A percentile compares a stretch with the other conserved stretches of the same genome.
Evolutionary conservation across 2,888 invertebrate genomes (phyloP).

Genomic region (Epirrhoe tristata): DNA sequence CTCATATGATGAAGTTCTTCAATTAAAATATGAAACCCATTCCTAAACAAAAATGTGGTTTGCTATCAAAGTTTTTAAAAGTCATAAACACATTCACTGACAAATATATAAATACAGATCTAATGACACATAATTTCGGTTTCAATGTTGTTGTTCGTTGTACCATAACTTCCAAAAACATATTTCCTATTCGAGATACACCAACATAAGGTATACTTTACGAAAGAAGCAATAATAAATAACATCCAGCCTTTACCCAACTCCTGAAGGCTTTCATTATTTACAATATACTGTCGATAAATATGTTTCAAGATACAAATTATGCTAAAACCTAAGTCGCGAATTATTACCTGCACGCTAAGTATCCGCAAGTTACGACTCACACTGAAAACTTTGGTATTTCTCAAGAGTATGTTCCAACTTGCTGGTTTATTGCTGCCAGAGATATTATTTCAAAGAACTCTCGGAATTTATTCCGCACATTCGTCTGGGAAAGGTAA

Average conservation of each 20-base stretch:
- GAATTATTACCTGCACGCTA: constrained; percentile 64
- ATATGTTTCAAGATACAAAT: constrained; percentile 46
- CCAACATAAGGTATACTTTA: constrained; percentile 2
- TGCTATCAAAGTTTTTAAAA: background rate
- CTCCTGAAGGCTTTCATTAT: constrained; percentile 18
- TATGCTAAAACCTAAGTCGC: constrained; percentile 53
- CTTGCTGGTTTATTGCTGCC: constrained; percentile 81
- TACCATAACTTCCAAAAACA: background rate
- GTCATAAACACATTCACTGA: background rate
- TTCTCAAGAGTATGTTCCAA: constrained; percentile 76
- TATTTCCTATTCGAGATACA: background rate
- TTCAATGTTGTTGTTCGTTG: background rate
- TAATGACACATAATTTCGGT: background rate
- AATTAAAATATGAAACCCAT: background rate
- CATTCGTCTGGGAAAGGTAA: constrained; percentile 72
- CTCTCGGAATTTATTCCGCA: constrained; percentile 76
- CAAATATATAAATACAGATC: background rate
- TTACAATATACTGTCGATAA: constrained; percentile 35
- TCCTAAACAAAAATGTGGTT: background rate
- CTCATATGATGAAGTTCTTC: background rate
- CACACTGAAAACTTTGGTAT: constrained; percentile 76
- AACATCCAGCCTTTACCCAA: background rate
- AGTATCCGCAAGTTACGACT: constrained; percentile 67
- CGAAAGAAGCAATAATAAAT: constrained; percentile 14
- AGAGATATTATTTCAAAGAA: constrained; percentile 83